Base-by-base conservation (phyloP, 1,140 invertebrate genomes). In the Drosophila tani region DNA sequence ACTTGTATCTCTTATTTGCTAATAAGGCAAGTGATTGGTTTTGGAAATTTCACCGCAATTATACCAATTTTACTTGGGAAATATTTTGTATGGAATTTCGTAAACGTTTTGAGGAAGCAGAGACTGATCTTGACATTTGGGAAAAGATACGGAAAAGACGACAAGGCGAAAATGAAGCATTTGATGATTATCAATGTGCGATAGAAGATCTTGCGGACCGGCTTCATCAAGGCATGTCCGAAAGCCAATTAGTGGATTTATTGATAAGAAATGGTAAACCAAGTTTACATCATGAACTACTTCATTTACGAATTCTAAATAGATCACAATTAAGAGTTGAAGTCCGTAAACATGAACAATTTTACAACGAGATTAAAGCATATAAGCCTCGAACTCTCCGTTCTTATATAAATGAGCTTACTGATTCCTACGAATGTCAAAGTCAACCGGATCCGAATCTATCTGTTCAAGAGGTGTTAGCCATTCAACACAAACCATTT, bases 31-130 rank as follows among this genome's bases (percentile, higher is more conserved):
- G 50, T 7, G 27, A 35, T 29, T 53, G 50, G 50, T 53, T 55
- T 24, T 49, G 47, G 47, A 49, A 49, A 49, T 49, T 49, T 8
- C 21, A 49, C 21, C 47, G 47, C 19, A 49, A 49, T 4, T 21
- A 27, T 27, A 27, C 14, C 6, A 49, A 27, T 27, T 49, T 49
- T 49, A 24, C 47, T 15, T 55, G 17, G 50, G 9, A 51, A 17
- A 51, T 29, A n/a, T 51, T 51, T 29, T 51, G 27, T 32, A 24
- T 51, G 19, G 9, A 19, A 45, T 45, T 45, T 45, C 43, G 19
- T 4, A 47, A 47, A 21, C 12, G 46, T 17, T 47, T 47, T 47
- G 46, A 47, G 17, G 43, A 45, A 19, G 9, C 17, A 4, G 43
- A 45, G 8, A 45, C 43, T 45, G 43, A 43, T 43, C 43, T 45